These are phyloP conservation scores for Xerus rutilus DNA, from an alignment of 2,797 vertebrate genomes.

Conservation along the genomic window DNA sequence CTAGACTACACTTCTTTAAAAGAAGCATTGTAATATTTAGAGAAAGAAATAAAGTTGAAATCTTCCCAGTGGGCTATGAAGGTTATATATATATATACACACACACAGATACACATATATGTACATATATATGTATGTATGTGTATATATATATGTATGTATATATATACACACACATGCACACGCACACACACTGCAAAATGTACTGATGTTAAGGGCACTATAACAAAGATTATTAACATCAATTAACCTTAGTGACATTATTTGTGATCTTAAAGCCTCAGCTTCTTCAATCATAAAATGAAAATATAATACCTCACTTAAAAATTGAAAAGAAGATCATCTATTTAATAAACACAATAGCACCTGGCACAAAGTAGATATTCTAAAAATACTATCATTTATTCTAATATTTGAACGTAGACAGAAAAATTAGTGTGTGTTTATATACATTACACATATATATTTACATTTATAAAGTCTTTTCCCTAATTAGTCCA, in stretches of 20 bases:
- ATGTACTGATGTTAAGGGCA: not conserved
- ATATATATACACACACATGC: too few relatives aligned
- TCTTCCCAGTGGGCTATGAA: not conserved
- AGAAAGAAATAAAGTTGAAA: not conserved
- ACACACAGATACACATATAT: too few relatives aligned
- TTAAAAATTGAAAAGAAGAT: not conserved
- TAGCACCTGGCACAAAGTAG: not conserved
- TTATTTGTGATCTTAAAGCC: not conserved
- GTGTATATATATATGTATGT: too few relatives aligned
- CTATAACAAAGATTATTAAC: not conserved
- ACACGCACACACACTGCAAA: not conserved
- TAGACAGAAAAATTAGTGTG: not conserved
- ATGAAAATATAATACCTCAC: not conserved
- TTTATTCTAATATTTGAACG: conserved; percentile 10
- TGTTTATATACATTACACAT: not conserved
- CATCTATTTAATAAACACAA: not conserved
- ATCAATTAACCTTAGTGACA: not conserved
- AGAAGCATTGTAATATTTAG: not conserved
- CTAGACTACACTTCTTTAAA: not conserved
- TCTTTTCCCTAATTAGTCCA: not conserved
- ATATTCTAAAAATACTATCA: not conserved
- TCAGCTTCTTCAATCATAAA: not conserved
- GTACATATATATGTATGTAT: too few relatives aligned
- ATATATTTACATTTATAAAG: not conserved
- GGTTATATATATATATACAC: not conserved